Conservation (phyloP, 2,113 vertebrate genomes). For the Donacobius atricapilla region DNA sequence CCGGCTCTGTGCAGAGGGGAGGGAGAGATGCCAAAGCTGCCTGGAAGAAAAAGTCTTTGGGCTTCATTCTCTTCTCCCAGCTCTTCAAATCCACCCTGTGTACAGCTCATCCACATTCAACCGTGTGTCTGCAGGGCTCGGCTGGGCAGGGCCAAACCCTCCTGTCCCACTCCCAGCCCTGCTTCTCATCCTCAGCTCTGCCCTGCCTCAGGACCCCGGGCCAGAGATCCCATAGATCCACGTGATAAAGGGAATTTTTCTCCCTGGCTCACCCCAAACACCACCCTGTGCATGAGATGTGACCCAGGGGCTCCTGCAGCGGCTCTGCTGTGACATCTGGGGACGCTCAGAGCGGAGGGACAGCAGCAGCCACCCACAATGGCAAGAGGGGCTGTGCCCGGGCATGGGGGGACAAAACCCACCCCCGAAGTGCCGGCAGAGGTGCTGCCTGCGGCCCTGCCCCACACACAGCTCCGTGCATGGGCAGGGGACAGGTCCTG, state of each 20-base stretch:
- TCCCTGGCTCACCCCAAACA: background rate
- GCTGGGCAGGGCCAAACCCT: background rate
- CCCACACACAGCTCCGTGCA: background rate
- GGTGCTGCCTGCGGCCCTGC: background rate
- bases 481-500: fast-evolving
- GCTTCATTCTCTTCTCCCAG: background rate
- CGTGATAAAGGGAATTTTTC: fast-evolving
- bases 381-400: background rate
- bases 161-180: fast-evolving
- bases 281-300: fast-evolving
- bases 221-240: fast-evolving
- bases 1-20: background rate
- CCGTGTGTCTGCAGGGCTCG: background rate
- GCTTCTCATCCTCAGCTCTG: background rate
- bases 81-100: background rate
- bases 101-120: background rate
- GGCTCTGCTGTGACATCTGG: background rate
- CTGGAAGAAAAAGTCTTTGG: background rate
- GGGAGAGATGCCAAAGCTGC: constrained; percentile 4
- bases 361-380: fast-evolving
- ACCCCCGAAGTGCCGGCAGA: background rate
- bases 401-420: background rate
- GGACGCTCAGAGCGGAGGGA: background rate
- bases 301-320: background rate
- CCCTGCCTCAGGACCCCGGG: background rate